These are phyloP conservation scores for Bagarius yarrelli DNA, from an alignment of 2,113 vertebrate species.

Conservation along the genomic window DNA sequence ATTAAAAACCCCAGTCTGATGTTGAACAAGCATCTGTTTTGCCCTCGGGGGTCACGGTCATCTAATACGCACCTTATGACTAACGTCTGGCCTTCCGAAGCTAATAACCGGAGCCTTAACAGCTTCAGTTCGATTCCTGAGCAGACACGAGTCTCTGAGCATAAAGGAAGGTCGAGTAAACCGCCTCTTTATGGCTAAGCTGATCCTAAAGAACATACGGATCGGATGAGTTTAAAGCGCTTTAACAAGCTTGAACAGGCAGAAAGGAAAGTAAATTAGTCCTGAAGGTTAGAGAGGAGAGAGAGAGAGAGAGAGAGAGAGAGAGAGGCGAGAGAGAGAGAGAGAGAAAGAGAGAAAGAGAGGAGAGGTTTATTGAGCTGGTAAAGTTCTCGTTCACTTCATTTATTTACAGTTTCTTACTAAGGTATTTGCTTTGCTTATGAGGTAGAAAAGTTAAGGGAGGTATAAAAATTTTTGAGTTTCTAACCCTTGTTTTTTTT, in stretches of 20 bases:
- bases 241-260: conserved; percentile 11
- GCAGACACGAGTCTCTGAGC: conserved; percentile 21
- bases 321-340: conserved; percentile 15
- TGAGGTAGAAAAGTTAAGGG: too few relatives aligned
- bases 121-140: conserved; percentile 27
- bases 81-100: conserved; percentile 24
- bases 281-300: neutral
- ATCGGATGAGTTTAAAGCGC: conserved; percentile 29
- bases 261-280: conserved; percentile 32
- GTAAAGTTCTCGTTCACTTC: conserved; percentile 29
- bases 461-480: too few relatives aligned
- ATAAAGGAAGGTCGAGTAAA: conserved; percentile 27
- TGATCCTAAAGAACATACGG: conserved; percentile 37
- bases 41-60: conserved; percentile 27
- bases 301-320: neutral
- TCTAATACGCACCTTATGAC: conserved; percentile 10
- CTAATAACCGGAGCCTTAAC: conserved; percentile 30
- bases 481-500: too few relatives aligned
- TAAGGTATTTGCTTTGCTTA: neutral
- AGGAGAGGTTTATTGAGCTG: neutral
- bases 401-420: neutral
- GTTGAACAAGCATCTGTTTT: neutral
- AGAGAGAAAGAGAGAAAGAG: conserved; percentile 3
- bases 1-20: conserved; percentile 27
- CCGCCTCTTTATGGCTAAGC: conserved; percentile 7